Percentiles rank a stretch among this genome's conserved stretches.
Conservation (phyloP, 2,888 invertebrate species). For the Miltochrista miniata region DNA sequence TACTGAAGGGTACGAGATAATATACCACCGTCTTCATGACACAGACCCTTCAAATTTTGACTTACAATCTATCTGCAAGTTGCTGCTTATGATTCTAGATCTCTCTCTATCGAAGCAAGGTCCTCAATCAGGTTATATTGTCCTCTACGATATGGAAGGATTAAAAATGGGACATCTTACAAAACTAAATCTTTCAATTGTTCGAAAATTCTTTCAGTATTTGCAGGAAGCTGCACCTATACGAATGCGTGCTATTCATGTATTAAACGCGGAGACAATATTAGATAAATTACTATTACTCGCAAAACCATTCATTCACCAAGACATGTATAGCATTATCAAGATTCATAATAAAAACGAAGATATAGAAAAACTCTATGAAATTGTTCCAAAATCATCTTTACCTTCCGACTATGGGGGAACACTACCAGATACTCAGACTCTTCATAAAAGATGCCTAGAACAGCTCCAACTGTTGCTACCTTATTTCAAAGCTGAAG, state of each 20-base stretch:
- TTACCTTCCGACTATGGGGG: conserved; percentile 80
- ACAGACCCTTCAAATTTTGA: conserved; percentile 6
- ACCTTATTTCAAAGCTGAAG: conserved; percentile 27
- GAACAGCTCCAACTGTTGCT: conserved; percentile 15
- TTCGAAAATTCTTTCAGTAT: conserved; percentile 79
- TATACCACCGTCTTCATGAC: conserved; percentile 5
- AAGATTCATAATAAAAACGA: conserved; percentile 68
- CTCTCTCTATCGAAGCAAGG: conserved; percentile 64
- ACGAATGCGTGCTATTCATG: conserved; percentile 78
- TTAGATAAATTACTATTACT: conserved; percentile 4
- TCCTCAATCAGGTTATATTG: conserved; percentile 76
- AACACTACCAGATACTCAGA: conserved; percentile 44
- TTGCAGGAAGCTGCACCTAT: conserved; percentile 83
- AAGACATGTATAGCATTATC: conserved; percentile 54
- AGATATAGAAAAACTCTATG: conserved; percentile 62
- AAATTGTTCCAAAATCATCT: conserved; percentile 64
- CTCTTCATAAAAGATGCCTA: conserved; percentile 18
- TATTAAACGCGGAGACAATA: conserved; percentile 63
- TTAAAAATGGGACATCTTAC: conserved; percentile 73
- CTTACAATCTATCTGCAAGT: conserved; percentile 1
- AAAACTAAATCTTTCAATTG: conserved; percentile 60
- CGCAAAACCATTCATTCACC: conserved; percentile 67
- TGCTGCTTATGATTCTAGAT: conserved; percentile 7
- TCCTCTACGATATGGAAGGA: conserved; percentile 82
- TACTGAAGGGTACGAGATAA: conserved; percentile 6